phyloP scores from a whole-genome alignment of 2,113 vertebrate genomes.

The Engystomops pustulosus region DNA sequence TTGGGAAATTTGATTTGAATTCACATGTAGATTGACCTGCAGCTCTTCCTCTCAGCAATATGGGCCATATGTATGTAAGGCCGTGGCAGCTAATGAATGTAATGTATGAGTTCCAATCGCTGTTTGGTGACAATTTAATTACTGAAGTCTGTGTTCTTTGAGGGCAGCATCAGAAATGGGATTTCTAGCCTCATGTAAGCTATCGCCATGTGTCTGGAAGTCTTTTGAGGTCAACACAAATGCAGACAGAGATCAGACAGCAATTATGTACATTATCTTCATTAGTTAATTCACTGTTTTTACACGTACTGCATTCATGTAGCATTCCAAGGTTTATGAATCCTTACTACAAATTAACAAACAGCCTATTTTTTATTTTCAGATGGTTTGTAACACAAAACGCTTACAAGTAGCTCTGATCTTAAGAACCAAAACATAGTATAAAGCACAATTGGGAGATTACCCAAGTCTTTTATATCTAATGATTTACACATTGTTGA shows the following conservation, averaged over 20 bases:
- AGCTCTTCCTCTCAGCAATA: not conserved
- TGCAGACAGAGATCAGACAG: slow-evolving; percentile 53
- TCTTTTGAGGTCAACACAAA: slow-evolving; percentile 56
- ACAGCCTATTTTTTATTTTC: not conserved
- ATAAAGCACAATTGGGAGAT: too few species aligned
- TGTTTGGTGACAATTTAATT: slow-evolving; percentile 57
- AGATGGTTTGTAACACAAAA: too few species aligned
- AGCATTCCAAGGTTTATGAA: not conserved
- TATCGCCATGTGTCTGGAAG: slow-evolving; percentile 40
- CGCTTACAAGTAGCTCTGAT: too few species aligned
- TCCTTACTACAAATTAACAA: not conserved
- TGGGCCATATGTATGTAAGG: not conserved
- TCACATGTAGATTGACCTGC: not conserved
- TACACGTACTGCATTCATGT: not conserved
- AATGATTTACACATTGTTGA: too few species aligned
- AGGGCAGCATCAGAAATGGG: slow-evolving; percentile 49
- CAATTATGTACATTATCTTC: slow-evolving; percentile 53
- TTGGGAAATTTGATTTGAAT: slow-evolving; percentile 3
- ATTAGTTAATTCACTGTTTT: slow-evolving; percentile 53
- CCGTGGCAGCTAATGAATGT: slow-evolving; percentile 47
- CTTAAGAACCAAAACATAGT: too few species aligned
- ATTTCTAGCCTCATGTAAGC: slow-evolving; percentile 26
- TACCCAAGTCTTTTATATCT: too few species aligned
- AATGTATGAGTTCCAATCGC: slow-evolving; percentile 48
- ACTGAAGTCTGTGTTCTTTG: slow-evolving; percentile 48